A percentile compares a stretch with the other conserved stretches of the same genome.
Conservation (phyloP, 2,888 invertebrate genomes). For the Synergus laeviventris region DNA sequence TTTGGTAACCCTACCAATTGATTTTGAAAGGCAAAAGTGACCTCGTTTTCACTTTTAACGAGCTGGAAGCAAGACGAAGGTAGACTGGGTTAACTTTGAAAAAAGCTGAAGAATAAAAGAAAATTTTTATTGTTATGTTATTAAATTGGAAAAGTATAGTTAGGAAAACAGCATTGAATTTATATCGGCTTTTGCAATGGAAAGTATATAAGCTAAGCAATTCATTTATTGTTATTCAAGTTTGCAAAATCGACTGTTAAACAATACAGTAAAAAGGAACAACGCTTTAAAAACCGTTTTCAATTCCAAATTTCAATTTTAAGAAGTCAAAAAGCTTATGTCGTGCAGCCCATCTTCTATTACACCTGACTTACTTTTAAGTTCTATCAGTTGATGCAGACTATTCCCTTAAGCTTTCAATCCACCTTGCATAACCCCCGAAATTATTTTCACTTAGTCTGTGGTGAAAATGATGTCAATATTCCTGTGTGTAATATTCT, state of each 20-base stretch:
- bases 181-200: slow-evolving; percentile 36
- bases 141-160: slow-evolving; percentile 25
- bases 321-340: slow-evolving; percentile 61
- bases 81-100: slow-evolving; percentile 51
- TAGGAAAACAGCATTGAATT: slow-evolving; percentile 28
- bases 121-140: slow-evolving; percentile 34
- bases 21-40: slow-evolving; percentile 60
- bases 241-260: not conserved
- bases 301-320: slow-evolving; percentile 42
- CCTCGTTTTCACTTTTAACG: slow-evolving; percentile 72
- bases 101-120: slow-evolving; percentile 43
- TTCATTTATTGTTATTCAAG: slow-evolving; percentile 41
- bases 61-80: slow-evolving; percentile 73
- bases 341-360: slow-evolving; percentile 64
- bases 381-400: slow-evolving; percentile 64
- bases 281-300: not conserved
- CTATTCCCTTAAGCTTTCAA: slow-evolving; percentile 64
- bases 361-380: slow-evolving; percentile 69
- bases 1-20: slow-evolving; percentile 28
- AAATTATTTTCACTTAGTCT: slow-evolving; percentile 72
- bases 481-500: slow-evolving; percentile 64
- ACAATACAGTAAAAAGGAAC: not conserved
- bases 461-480: slow-evolving; percentile 71
- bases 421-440: slow-evolving; percentile 70
- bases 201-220: slow-evolving; percentile 64